phyloP scores from a whole-genome alignment of 2,888 invertebrate species.

The Hyposoter dolosus region DNA sequence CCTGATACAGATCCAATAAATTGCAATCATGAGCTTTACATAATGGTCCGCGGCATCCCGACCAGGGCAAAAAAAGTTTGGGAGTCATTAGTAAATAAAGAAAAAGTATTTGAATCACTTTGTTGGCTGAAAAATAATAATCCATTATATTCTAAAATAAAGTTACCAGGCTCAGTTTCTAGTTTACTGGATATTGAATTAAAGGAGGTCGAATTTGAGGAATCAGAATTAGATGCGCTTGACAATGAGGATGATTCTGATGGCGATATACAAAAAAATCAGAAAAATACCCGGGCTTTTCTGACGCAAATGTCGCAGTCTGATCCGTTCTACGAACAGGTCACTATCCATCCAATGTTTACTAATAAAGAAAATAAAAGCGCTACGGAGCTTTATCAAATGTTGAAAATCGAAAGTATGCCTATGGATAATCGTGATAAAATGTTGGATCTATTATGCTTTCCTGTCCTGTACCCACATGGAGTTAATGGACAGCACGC shows the following conservation, averaged over 20 bases:
- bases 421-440: conserved; percentile 40
- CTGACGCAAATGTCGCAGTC: conserved; percentile 51
- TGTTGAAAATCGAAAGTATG: conserved; percentile 64
- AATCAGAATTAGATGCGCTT: too few relatives aligned
- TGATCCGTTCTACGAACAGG: conserved; percentile 66
- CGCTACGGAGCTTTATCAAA: too few relatives aligned
- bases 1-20: conserved; percentile 73
- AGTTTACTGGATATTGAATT: conserved; percentile 57
- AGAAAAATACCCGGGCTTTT: conserved; percentile 14
- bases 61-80: conserved; percentile 75
- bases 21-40: conserved; percentile 75
- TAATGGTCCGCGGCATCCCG: conserved; percentile 76
- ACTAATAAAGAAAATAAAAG: conserved; percentile 69
- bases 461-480: conserved; percentile 51
- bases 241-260: not conserved
- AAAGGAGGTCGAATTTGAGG: conserved; percentile 46
- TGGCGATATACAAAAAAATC: not conserved
- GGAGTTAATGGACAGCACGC: conserved; percentile 48
- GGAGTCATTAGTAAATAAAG: conserved; percentile 75
- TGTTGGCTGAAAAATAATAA: conserved; percentile 74
- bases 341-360: conserved; percentile 70
- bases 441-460: conserved; percentile 45
- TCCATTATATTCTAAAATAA: conserved; percentile 72
- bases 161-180: conserved; percentile 65
- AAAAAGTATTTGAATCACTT: conserved; percentile 75